Conservation (phyloP, 2,888 invertebrate genomes). For the Diabrotica balteata region DNA sequence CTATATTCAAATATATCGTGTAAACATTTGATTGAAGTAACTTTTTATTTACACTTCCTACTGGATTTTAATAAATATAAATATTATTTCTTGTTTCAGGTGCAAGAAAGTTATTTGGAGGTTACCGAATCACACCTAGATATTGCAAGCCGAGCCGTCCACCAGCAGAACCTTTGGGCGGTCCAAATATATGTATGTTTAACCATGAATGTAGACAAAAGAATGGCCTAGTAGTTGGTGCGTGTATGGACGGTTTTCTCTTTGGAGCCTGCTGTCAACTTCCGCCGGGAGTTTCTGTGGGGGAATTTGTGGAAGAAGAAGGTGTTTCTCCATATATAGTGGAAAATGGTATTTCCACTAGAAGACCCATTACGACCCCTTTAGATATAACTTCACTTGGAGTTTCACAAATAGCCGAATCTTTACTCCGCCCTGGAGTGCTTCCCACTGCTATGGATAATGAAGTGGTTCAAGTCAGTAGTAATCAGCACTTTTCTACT, state of each 20-base stretch:
- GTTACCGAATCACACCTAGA: constrained; percentile 84
- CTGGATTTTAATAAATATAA: too few species aligned
- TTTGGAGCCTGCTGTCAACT: constrained; percentile 91
- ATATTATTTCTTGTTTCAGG: constrained; percentile 53
- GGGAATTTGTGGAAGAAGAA: constrained; percentile 40
- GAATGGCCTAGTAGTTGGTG: constrained; percentile 83
- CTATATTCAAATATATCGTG: too few species aligned
- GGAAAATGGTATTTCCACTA: constrained; percentile 41
- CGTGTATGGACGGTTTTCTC: constrained; percentile 92
- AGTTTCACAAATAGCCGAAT: constrained; percentile 65
- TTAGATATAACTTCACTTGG: constrained; percentile 66
- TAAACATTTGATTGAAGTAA: too few species aligned
- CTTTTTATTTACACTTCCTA: too few species aligned
- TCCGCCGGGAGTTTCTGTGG: constrained; percentile 58
- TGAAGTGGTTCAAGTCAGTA: constrained; percentile 52
- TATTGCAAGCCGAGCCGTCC: constrained; percentile 77
- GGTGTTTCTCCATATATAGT: constrained; percentile 26
- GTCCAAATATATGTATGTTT: constrained; percentile 90
- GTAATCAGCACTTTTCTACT: constrained; percentile 49
- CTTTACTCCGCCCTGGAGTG: constrained; percentile 57
- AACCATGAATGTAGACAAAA: constrained; percentile 86
- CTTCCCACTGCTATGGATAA: constrained; percentile 57
- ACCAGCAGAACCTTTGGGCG: constrained; percentile 62
- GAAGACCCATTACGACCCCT: constrained; percentile 44
- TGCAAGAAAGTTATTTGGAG: constrained; percentile 79